Conservation (phyloP, 2,888 invertebrate species). For the Hylaea fasciaria region DNA sequence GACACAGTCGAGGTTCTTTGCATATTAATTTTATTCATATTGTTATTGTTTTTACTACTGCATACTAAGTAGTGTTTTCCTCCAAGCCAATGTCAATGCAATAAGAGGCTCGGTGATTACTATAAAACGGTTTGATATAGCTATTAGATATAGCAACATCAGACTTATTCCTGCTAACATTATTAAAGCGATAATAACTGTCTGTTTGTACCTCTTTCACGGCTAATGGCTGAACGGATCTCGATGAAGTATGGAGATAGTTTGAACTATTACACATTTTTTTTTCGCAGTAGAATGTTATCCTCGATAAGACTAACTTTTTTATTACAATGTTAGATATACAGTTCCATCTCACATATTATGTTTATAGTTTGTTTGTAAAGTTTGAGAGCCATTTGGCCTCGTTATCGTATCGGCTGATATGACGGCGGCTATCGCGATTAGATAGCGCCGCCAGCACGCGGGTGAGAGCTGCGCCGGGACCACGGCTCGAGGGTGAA, state of each 20-base stretch:
- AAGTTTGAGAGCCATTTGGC: conserved; percentile 54
- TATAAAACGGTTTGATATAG: too few species aligned
- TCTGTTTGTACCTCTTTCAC: too few species aligned
- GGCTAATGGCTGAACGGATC: too few species aligned
- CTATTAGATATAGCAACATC: too few species aligned
- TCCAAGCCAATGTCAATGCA: conserved; percentile 9
- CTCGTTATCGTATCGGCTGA: conserved; percentile 54
- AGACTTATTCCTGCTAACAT: too few species aligned
- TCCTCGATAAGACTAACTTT: too few species aligned
- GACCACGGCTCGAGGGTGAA: conserved; percentile 1
- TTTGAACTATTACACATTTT: too few species aligned
- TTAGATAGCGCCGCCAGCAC: conserved; percentile 48
- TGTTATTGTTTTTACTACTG: conserved; percentile 12
- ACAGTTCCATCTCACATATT: too few species aligned
- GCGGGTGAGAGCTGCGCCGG: not conserved
- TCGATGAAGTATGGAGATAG: too few species aligned
- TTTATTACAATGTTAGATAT: too few species aligned
- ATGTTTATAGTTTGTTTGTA: not conserved
- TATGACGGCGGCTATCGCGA: conserved; percentile 43
- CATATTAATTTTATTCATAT: conserved; percentile 22
- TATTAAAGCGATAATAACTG: too few species aligned
- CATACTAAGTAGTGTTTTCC: conserved; percentile 5
- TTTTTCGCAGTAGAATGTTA: too few species aligned
- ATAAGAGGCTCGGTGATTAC: not conserved
- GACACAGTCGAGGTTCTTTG: conserved; percentile 1